Base-by-base conservation (phyloP, 2,113 vertebrate species). In the Raphicerus campestris region DNA sequence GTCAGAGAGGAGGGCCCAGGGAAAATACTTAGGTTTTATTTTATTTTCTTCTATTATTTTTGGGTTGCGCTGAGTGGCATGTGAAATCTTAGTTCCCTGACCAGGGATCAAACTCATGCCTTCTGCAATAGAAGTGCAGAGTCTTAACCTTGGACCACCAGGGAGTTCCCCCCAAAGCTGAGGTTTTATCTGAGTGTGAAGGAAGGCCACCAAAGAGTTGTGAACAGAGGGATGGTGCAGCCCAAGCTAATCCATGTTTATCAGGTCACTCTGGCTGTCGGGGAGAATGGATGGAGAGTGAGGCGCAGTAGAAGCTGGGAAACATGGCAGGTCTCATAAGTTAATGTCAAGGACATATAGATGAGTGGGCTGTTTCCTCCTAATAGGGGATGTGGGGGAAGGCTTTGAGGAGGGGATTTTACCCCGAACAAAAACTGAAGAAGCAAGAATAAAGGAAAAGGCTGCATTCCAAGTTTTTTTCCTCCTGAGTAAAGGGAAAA, bases 401-500 rank as follows among this genome's bases (percentile, higher is more conserved):
- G 77, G 45, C 32, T 90, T 47, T 53, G 28, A 56, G 47, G 75
- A 73, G 32, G 30, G 4, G 3, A 39, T 51, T 81, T 73, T 35
- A 61, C 19, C 84, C 66, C 20, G 1, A 45, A 26, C 32, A 66
- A 56, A 84, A 94, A 16, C 20, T 56, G 10, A 13, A 56, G 5
- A 16, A n/a, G 22, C 26, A 55, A 66, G 11, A 22, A 63, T 35
- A 30, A 78, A 70, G 42, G 56, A 93, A 47, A 91, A 94, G 28
- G 2, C 32, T 73, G 35, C 19, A 10, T 49, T 42, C 26, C n/a
- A 47, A 51, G 2, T 6, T 8, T 45, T 45, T 77, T 58, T 63
- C 81, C 78, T 86, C 15, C 77, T 32, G 13, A 91, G 81, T 70
- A 94, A 35, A 82, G 53, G 14, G 26, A 42, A 95, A 73, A 22